Percentiles rank a stretch among this genome's conserved stretches.
These are phyloP conservation scores for Byasa hedistus DNA, from an alignment of 2,888 invertebrate species.

Conservation along the genomic window DNA sequence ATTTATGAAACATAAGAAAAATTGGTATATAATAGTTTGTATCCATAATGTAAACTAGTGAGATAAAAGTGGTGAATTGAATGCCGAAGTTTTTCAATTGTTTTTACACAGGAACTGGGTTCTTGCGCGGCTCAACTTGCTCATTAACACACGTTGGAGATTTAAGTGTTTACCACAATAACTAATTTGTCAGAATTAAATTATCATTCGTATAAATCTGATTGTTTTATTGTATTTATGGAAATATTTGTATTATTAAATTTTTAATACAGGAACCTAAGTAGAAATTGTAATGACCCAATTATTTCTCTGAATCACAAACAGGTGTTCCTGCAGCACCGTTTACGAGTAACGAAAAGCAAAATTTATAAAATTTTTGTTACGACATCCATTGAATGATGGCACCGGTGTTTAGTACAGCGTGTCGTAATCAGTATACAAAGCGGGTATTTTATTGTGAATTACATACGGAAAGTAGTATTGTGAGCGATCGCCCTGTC, in stretches of 20 bases:
- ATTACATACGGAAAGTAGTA: conserved; percentile 73
- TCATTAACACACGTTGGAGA: too few relatives aligned
- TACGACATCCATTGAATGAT: conserved; percentile 50
- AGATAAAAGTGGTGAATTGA: too few relatives aligned
- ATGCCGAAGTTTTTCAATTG: too few relatives aligned
- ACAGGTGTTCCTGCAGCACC: conserved; percentile 7
- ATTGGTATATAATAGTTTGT: background rate
- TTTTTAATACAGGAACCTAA: background rate
- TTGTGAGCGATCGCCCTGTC: conserved; percentile 67
- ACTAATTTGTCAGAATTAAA: too few relatives aligned
- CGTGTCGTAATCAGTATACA: conserved; percentile 75
- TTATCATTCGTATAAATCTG: too few relatives aligned
- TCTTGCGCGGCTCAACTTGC: too few relatives aligned
- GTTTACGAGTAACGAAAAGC: background rate
- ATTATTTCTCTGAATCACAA: background rate
- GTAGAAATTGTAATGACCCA: background rate
- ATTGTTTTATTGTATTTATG: too few relatives aligned
- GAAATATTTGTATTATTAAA: too few relatives aligned
- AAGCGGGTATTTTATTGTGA: conserved; percentile 77
- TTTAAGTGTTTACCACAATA: too few relatives aligned
- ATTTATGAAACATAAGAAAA: background rate
- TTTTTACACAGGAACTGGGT: too few relatives aligned
- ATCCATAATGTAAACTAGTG: too few relatives aligned
- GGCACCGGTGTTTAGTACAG: conserved; percentile 64
- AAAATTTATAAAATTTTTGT: conserved; percentile 41